Base-by-base conservation (phyloP, 2,797 vertebrate genomes). In the Mormyrus proboscirostris region DNA sequence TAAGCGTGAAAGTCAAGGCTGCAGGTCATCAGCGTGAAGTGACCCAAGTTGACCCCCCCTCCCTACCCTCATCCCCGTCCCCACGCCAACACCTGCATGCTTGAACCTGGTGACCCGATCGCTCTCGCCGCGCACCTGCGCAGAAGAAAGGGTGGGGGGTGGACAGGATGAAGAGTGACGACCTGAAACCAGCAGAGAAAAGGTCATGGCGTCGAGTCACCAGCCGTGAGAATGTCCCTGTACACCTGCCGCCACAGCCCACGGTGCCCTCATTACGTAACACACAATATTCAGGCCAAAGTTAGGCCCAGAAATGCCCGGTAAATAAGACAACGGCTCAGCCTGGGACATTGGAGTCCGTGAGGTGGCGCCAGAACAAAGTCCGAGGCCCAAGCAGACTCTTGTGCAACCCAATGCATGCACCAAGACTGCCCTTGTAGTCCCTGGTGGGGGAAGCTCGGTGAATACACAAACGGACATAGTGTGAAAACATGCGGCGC, bases 81-180 rank as follows among this genome's bases (percentile, higher is more conserved):
- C 53, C 4, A 29, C 6, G 1, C 38, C 14, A 53, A 33, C 91
- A 92, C 93, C 92, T 92, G 92, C 93, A 92, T 92, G 93, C 91
- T 91, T 89, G 91, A 93, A 93, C 91, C 92, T 90, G 25, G 25
- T 92, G 92, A 91, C 90, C 92, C 91, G 90, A 92, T 93, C 38
- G 38, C 59, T 89, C 44, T 79, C 59, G 69, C 85, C 41, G 19
- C 44, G 7, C 29, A 93, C 92, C 90, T 88, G 90, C 38, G 91
- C 92, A 92, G 92, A 95, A 93, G 91, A 90, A 25, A 4, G 86
- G 50, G 51, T 47, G n/a, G 9, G 16, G 88, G 38, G 14, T 59
- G 55, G 16, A 19, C 14, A 6, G 16, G 33, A n/a, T 44, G 14
- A 41, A 76, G 69, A 41, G 12, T 12, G 73, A 44, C 14, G 38